Evolutionary conservation across 2,113 vertebrate genomes (phyloP).

Genomic region (Myodes glareolus): DNA sequence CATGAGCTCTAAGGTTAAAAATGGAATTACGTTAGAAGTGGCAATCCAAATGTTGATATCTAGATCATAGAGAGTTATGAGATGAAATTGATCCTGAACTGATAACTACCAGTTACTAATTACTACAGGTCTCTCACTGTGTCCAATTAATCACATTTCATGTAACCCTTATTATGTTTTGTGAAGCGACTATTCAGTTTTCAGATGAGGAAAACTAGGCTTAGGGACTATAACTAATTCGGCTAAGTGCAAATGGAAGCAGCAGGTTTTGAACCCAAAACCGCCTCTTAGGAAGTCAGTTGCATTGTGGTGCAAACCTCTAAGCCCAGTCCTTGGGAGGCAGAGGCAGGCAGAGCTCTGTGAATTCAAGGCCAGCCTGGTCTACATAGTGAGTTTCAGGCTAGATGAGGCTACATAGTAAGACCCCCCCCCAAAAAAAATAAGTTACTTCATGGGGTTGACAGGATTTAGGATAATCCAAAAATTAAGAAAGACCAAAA

Average conservation of each 20-base stretch:
- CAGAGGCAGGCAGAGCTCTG: not conserved
- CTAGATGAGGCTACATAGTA: not conserved
- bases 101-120: conserved; percentile 9
- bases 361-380: not conserved
- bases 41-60: not conserved
- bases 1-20: not conserved
- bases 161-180: conserved; percentile 19
- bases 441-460: not conserved
- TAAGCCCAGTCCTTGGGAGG: not conserved
- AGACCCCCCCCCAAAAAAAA: not conserved
- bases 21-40: not conserved
- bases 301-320: not conserved
- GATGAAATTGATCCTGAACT: not conserved
- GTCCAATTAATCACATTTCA: not conserved
- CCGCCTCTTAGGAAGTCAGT: not conserved
- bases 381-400: not conserved
- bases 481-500: not conserved
- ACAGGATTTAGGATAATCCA: conserved; percentile 29
- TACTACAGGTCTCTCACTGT: not conserved
- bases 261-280: conserved; percentile 10
- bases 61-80: not conserved
- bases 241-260: not conserved
- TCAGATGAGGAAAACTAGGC: conserved; percentile 11
- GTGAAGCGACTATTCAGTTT: conserved; percentile 36
- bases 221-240: not conserved